These are phyloP conservation scores for Drosophila phalerata DNA, from an alignment of 2,888 invertebrate species.

Conservation along the genomic window DNA sequence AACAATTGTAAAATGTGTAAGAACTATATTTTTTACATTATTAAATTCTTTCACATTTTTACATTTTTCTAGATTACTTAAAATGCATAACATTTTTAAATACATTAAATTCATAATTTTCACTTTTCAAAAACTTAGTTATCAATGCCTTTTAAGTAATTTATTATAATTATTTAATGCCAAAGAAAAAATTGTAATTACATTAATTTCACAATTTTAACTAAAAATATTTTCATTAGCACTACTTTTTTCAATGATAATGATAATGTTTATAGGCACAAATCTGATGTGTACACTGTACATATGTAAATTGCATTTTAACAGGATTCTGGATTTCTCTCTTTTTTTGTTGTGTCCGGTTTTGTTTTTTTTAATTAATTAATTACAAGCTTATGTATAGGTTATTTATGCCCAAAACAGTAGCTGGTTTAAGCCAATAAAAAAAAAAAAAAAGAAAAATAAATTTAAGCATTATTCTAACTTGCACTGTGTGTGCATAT, in stretches of 20 bases:
- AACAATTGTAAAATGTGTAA: too few species aligned
- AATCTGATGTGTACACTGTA: neutral
- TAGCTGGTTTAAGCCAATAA: slow-evolving; percentile 13
- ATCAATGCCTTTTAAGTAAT: too few species aligned
- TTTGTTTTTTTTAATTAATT: neutral
- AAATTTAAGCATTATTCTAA: slow-evolving; percentile 45
- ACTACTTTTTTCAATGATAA: neutral
- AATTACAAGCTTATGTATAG: slow-evolving; percentile 57
- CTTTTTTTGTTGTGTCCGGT: neutral
- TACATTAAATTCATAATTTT: neutral
- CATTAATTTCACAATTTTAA: neutral
- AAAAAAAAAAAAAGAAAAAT: slow-evolving; percentile 9
- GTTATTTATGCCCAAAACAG: slow-evolving; percentile 28
- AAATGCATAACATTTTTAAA: too few species aligned
- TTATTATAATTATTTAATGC: neutral
- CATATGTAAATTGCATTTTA: neutral
- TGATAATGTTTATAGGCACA: neutral
- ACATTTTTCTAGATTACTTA: too few species aligned
- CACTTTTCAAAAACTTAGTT: too few species aligned
- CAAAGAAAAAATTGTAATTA: neutral
- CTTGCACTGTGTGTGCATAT: slow-evolving; percentile 30
- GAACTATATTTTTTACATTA: too few species aligned
- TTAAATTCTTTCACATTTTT: too few species aligned
- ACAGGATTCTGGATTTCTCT: neutral
- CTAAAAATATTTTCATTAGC: neutral